Evolutionary conservation across 64 coral and sea anemone species (phyloP).

Genomic region (Stylophora pistillata): DNA sequence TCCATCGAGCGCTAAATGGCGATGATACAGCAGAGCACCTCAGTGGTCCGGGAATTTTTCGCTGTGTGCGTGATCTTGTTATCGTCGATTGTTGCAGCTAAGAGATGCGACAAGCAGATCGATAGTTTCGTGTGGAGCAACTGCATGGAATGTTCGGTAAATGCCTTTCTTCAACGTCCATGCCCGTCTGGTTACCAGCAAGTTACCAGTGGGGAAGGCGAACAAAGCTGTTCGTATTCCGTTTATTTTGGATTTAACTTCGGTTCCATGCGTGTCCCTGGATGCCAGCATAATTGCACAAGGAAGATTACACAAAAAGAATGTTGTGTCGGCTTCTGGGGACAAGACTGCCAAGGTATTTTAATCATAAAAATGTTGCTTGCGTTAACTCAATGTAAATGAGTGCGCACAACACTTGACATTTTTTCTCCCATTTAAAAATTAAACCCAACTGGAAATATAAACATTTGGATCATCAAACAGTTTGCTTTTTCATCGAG

Average conservation of each 20-base stretch:
- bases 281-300: conserved; percentile 72
- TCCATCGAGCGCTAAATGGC: not conserved
- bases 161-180: not conserved
- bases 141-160: conserved; percentile 54
- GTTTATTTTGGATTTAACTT: conserved; percentile 44
- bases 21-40: not conserved
- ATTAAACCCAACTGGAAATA: too few relatives aligned
- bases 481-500: too few relatives aligned
- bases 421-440: too few relatives aligned
- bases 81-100: not conserved
- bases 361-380: not conserved
- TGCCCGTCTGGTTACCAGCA: conserved; percentile 17
- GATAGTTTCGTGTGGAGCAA: not conserved
- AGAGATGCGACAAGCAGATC: conserved; percentile 30
- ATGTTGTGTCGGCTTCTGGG: conserved; percentile 78
- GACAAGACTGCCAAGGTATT: conserved; percentile 85
- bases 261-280: conserved; percentile 18
- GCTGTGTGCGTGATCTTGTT: not conserved
- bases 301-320: conserved; percentile 18
- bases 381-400: not conserved
- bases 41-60: not conserved
- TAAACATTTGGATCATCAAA: too few relatives aligned
- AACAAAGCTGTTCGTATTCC: conserved; percentile 11
- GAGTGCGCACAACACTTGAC: not conserved
- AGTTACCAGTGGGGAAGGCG: conserved; percentile 1